A percentile compares a stretch with the other conserved stretches of the same genome.
phyloP scores from a whole-genome alignment of 2,888 invertebrate genomes.

The Eumacrocentrus americanus region DNA sequence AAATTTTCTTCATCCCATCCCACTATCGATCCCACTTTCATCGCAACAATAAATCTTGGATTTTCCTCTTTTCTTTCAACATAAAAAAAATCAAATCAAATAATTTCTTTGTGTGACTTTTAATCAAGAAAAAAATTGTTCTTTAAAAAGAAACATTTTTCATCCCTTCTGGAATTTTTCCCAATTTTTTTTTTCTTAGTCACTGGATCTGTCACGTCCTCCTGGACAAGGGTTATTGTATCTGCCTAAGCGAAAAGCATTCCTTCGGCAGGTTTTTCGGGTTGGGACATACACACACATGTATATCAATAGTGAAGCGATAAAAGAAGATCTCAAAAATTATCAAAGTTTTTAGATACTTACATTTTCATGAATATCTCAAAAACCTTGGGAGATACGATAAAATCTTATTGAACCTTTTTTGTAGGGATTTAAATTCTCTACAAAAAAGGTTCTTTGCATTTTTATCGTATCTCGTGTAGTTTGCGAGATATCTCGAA shows the following conservation, averaged over 20 bases:
- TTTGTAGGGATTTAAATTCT: background rate
- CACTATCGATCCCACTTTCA: no score
- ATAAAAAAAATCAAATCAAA: background rate
- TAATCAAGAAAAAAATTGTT: no score
- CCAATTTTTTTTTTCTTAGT: slow-evolving; percentile 2
- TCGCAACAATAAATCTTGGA: background rate
- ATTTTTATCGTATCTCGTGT: no score
- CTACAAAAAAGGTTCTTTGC: no score
- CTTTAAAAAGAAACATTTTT: no score
- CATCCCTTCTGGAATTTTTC: no score
- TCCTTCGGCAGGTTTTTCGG: background rate
- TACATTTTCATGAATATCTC: background rate
- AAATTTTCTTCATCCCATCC: no score
- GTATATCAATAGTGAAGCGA: no score
- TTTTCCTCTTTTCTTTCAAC: background rate
- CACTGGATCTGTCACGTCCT: slow-evolving; percentile 18
- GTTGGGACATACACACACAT: background rate
- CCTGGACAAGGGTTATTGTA: background rate
- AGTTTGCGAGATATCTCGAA: no score
- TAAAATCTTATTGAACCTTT: background rate
- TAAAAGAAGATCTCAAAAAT: no score
- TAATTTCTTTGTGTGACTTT: no score
- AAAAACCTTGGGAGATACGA: background rate
- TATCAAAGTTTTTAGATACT: no score
- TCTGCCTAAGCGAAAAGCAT: background rate